Evolutionary conservation across 2,113 vertebrate genomes (phyloP).

Genomic region (Serilophus lunatus): DNA sequence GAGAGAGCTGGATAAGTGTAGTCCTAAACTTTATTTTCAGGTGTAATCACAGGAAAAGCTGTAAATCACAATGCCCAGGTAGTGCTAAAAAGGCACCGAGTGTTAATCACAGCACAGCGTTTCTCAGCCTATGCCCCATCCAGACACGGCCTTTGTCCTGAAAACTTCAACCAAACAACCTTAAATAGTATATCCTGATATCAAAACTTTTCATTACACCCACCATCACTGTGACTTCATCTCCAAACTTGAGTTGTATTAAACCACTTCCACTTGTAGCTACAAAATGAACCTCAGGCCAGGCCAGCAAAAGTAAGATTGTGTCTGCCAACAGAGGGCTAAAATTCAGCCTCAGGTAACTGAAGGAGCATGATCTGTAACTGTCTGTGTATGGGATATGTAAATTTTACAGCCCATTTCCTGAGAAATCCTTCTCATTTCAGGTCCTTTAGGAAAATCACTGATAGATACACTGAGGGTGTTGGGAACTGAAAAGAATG

Average conservation of each 20-base stretch:
- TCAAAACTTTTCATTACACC: background rate
- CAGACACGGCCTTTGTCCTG: background rate
- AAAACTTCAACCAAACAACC: background rate
- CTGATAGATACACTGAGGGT: background rate
- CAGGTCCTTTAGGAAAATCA: background rate
- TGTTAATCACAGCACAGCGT: background rate
- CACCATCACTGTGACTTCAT: rapidly evolving
- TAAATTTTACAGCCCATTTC: background rate
- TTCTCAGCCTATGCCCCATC: background rate
- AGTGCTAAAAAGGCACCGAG: background rate
- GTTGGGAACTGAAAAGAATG: background rate
- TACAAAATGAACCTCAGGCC: background rate
- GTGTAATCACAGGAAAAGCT: background rate
- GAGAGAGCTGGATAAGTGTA: background rate
- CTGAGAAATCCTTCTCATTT: background rate
- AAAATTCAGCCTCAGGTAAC: background rate
- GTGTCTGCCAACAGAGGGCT: background rate
- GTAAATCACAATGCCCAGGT: background rate
- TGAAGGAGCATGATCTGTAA: background rate
- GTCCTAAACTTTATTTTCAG: background rate
- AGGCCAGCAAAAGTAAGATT: background rate
- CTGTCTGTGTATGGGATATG: background rate
- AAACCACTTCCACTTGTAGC: background rate
- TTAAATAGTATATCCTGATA: background rate
- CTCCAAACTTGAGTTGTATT: background rate